phyloP scores from a whole-genome alignment of 2,797 vertebrate genomes.

The Tympanoctomys barrerae region DNA sequence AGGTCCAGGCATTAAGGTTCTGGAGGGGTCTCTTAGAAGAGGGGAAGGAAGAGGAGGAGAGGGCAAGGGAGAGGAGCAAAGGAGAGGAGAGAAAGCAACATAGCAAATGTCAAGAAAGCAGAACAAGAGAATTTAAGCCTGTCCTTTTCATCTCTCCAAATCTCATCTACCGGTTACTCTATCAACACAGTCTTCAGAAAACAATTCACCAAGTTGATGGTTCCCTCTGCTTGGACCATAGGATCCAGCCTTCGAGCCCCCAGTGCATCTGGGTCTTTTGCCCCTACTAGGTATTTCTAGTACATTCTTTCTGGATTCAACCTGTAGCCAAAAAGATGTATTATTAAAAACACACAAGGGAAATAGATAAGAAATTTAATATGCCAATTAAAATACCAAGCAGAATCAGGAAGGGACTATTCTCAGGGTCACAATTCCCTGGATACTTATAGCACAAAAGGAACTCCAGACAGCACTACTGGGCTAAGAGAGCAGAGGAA shows the following conservation, averaged over 20 bases:
- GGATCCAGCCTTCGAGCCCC: not conserved
- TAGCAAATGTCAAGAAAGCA: slow-evolving; percentile 21
- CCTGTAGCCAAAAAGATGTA: slow-evolving; percentile 50
- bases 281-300: slow-evolving; percentile 29
- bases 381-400: slow-evolving; percentile 83
- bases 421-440: slow-evolving; percentile 81
- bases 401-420: slow-evolving; percentile 81
- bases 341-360: slow-evolving; percentile 70
- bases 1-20: not conserved
- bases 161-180: not conserved
- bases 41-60: not conserved
- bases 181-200: not conserved
- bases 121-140: slow-evolving; percentile 1
- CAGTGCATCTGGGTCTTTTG: slow-evolving; percentile 37
- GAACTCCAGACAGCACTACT: not conserved
- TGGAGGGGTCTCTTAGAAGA: slow-evolving; percentile 19
- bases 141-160: not conserved
- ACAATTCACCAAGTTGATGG: not conserved
- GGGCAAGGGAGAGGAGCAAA: too few species aligned
- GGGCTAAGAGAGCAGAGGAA: not conserved
- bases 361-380: slow-evolving; percentile 75
- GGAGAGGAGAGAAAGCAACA: too few species aligned
- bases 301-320: slow-evolving; percentile 37
- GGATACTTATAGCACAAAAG: not conserved
- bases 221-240: not conserved